These are phyloP conservation scores for Taphrorychus bicolor DNA, from an alignment of 2,888 invertebrate genomes.

Conservation along the genomic window DNA sequence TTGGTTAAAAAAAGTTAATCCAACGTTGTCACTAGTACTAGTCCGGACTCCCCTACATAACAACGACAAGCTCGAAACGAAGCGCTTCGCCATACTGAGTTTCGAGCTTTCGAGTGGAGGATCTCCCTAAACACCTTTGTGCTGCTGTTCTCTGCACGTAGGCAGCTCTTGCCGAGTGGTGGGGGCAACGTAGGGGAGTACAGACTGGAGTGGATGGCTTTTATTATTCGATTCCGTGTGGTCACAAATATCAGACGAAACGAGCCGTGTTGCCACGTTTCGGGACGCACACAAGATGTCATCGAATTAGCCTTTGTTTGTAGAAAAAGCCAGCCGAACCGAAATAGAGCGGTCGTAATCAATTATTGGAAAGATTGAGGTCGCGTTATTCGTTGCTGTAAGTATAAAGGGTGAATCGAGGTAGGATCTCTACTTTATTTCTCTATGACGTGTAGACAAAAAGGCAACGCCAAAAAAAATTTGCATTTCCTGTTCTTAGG, in stretches of 20 bases:
- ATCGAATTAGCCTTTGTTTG: too few species aligned
- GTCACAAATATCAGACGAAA: slow-evolving; percentile 63
- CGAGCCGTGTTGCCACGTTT: slow-evolving; percentile 56
- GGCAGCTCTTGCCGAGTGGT: slow-evolving; percentile 49
- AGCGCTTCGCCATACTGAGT: slow-evolving; percentile 29
- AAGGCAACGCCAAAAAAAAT: too few species aligned
- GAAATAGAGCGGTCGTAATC: too few species aligned
- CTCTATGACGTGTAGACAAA: too few species aligned
- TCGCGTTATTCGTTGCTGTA: too few species aligned
- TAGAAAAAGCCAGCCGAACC: too few species aligned
- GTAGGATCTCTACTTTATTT: too few species aligned
- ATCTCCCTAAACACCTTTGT: slow-evolving; percentile 27
- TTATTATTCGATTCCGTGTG: slow-evolving; percentile 60
- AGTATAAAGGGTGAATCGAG: too few species aligned
- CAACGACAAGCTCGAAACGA: slow-evolving; percentile 16
- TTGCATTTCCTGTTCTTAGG: too few species aligned
- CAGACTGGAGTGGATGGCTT: slow-evolving; percentile 55
- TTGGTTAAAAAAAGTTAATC: slow-evolving; percentile 16
- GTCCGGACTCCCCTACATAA: too few species aligned
- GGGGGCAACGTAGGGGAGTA: slow-evolving; percentile 67
- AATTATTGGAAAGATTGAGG: too few species aligned
- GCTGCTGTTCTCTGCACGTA: slow-evolving; percentile 59
- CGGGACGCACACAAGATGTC: too few species aligned
- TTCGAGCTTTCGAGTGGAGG: slow-evolving; percentile 23
- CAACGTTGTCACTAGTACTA: slow-evolving; percentile 22